phyloP scores from a whole-genome alignment of 2,888 invertebrate species.

The Himalopsyche tibetana region DNA sequence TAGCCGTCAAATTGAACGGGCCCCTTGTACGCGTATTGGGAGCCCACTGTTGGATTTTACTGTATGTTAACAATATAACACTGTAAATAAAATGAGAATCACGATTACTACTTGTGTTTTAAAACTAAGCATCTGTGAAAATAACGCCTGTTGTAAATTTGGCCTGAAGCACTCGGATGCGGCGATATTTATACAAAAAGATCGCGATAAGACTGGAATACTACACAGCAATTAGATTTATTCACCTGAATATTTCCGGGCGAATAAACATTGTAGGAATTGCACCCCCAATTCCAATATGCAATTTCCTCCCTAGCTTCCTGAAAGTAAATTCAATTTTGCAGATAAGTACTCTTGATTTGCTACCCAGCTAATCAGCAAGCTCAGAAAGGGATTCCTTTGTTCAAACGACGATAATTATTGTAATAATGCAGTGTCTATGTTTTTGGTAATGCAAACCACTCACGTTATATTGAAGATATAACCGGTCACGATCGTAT shows the following conservation, averaged over 20 bases:
- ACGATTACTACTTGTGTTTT: no score
- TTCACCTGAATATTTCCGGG: slow-evolving; percentile 17
- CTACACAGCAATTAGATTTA: not conserved
- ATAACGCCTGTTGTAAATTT: no score
- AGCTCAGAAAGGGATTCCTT: not conserved
- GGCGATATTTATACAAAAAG: no score
- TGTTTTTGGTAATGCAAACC: not conserved
- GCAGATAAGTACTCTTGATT: slow-evolving; percentile 11
- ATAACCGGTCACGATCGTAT: not conserved
- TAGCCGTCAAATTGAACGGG: no score
- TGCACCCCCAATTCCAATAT: slow-evolving; percentile 11
- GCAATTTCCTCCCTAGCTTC: slow-evolving; percentile 13
- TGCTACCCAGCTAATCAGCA: not conserved
- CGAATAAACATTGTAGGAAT: not conserved
- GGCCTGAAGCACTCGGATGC: no score
- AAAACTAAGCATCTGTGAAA: no score
- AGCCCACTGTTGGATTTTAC: no score
- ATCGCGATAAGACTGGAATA: no score
- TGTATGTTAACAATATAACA: no score
- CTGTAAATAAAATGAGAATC: no score
- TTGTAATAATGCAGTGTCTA: not conserved
- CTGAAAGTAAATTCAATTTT: slow-evolving; percentile 9
- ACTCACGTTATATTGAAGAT: not conserved
- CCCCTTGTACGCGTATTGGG: no score
- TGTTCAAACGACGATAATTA: slow-evolving; percentile 5